These are phyloP conservation scores for Drosophila demipolita DNA, from an alignment of 2,888 invertebrate species.

Conservation along the genomic window DNA sequence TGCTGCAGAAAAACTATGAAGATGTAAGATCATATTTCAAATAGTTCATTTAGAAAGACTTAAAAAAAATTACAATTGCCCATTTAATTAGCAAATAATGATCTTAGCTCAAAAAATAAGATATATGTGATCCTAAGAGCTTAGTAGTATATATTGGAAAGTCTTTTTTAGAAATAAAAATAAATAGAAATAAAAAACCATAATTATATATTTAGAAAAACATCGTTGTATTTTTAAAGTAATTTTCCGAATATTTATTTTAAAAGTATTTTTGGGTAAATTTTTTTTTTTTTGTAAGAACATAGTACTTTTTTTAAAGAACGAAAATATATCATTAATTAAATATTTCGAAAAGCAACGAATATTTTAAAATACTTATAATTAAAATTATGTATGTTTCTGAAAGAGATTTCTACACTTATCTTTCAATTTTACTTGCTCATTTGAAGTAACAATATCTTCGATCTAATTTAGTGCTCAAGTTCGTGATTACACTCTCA, in stretches of 20 bases:
- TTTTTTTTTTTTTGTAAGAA: no score
- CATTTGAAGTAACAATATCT: background rate
- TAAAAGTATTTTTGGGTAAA: background rate
- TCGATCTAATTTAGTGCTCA: background rate
- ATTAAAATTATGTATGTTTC: background rate
- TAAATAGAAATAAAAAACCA: background rate
- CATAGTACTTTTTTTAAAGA: no score
- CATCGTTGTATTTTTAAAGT: background rate
- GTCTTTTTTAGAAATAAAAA: no score
- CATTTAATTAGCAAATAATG: background rate
- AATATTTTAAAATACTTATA: background rate
- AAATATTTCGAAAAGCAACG: no score
- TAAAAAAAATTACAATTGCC: background rate
- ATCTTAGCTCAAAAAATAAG: background rate
- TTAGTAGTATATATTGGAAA: background rate
- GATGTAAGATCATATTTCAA: conserved; percentile 5
- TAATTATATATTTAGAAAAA: background rate
- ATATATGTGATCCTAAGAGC: background rate
- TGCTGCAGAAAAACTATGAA: background rate
- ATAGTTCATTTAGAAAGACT: background rate
- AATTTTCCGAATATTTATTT: background rate
- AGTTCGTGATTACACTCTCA: background rate
- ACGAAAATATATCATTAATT: no score
- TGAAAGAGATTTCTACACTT: background rate
- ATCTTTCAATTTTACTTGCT: background rate